Evolutionary conservation across 1,140 invertebrate genomes (phyloP).

Genomic region (Polypedilum vanderplanki): DNA sequence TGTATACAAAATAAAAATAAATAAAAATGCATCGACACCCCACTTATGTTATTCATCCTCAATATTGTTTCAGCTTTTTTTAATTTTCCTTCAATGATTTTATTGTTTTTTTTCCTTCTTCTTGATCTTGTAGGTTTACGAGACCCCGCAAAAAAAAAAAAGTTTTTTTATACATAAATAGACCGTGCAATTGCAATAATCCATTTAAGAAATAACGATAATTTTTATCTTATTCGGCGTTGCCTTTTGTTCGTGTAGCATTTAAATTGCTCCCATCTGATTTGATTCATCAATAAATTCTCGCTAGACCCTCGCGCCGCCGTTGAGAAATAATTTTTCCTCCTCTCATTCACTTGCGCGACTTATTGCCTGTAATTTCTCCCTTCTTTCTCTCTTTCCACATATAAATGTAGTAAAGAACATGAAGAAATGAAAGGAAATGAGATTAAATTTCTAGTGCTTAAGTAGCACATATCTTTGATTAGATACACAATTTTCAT

Average conservation of each 20-base stretch:
- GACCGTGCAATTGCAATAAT: slow-evolving; percentile 28
- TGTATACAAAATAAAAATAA: no score
- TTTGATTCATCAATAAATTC: slow-evolving; percentile 27
- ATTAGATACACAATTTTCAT: slow-evolving; percentile 6
- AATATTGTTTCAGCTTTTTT: slow-evolving; percentile 2
- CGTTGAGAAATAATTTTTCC: not conserved
- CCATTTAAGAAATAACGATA: slow-evolving; percentile 26
- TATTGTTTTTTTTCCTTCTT: not conserved
- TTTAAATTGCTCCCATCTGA: slow-evolving; percentile 29
- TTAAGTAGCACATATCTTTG: slow-evolving; percentile 13
- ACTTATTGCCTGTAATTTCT: not conserved
- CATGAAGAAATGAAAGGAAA: not conserved
- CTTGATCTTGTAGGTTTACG: not conserved
- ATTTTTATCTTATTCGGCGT: slow-evolving; percentile 21
- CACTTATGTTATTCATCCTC: slow-evolving; percentile 3
- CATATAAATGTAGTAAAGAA: not conserved
- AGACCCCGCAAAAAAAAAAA: slow-evolving; percentile 8
- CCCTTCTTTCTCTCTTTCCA: not conserved
- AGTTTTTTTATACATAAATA: slow-evolving; percentile 23
- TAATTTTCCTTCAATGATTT: not conserved
- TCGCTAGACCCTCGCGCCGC: not conserved
- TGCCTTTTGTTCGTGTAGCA: slow-evolving; percentile 4
- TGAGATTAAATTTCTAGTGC: slow-evolving; percentile 23
- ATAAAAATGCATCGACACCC: not conserved
- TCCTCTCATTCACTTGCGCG: no score